These are phyloP conservation scores for Brachionus angularis DNA, from an alignment of 1,140 invertebrate species.

Conservation along the genomic window DNA sequence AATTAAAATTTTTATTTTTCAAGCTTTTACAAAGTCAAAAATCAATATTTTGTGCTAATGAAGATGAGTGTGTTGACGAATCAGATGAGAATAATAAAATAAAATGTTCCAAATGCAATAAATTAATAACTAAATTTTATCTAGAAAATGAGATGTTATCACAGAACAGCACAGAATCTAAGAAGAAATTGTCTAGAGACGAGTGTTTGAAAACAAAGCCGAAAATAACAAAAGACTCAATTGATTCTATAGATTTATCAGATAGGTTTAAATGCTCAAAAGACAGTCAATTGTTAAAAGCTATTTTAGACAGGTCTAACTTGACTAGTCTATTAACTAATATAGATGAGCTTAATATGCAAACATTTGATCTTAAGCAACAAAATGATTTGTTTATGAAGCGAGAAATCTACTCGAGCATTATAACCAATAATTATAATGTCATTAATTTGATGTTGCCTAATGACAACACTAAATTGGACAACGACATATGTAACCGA, in stretches of 20 bases:
- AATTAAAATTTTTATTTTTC: no score
- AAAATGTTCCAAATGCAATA: neutral
- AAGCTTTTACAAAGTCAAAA: neutral
- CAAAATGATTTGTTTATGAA: no score
- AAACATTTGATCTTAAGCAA: no score
- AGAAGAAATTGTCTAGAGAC: neutral
- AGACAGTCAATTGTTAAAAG: neutral
- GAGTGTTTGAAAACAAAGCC: neutral
- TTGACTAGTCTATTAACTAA: no score
- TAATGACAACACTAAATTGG: neutral
- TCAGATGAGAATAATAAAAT: constrained; percentile 11
- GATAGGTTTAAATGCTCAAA: constrained; percentile 12
- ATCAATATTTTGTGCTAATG: neutral
- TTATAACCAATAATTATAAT: no score
- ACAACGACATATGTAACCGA: neutral
- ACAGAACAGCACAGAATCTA: neutral
- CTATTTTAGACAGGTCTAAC: neutral
- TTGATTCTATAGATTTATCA: neutral
- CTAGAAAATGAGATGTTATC: neutral
- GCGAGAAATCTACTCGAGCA: no score
- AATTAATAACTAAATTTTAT: constrained; percentile 9
- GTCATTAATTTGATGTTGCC: no score
- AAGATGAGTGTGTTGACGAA: constrained; percentile 6
- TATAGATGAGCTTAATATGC: no score
- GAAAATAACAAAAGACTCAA: neutral